Base-by-base conservation (phyloP, 2,888 invertebrate genomes). In the Parnassius mnemosyne region DNA sequence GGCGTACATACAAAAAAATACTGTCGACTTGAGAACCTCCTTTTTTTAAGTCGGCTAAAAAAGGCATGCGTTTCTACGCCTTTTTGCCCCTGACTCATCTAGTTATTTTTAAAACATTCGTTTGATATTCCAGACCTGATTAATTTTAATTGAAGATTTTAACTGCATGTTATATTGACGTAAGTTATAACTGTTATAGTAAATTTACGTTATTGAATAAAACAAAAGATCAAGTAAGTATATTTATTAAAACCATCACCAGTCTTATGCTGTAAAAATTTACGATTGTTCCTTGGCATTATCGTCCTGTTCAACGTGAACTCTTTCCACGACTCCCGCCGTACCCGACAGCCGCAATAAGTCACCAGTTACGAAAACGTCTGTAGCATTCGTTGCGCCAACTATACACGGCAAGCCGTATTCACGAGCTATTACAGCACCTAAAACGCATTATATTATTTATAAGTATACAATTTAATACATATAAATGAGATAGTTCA, bases 371-470 rank as follows among this genome's bases (percentile, higher is more conserved):
- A 89, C 89, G 74, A 96, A 95, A 10, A 92, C 71, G 69, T 92
- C 88, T 0, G 96, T 96, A 0, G 95, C 96, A 65, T 92, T 87
- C 25, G 89, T 83, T 0, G 94, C 95, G 47, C 95, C 96, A n/a
- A 97, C 95, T 43, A 97, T 92, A 76, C 96, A 96, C 0, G 97
- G 97, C 49, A 97, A 79, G 0, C 96, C 96, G 79, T 95, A 97
- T 83, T 97, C 97, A 66, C 96, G 89, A 1, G 96, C 96, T 52
- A 96, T 95, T 0, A 96, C 96, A 46, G 96, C 96, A 56, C 96
- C 95, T 95, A 73, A 10, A 71, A 73, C 44, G 41, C 50, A 55
- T 11, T 47, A 46, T 49, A 34, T 7, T 5, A 34, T 34, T 1
- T 34, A 34, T 34, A 34, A 7, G 5, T 34, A 34, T 34, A 34